Percentiles rank a stretch among this genome's conserved stretches.
phyloP scores from a whole-genome alignment of 1,140 invertebrate genomes.

The Heliconius melpomene region DNA sequence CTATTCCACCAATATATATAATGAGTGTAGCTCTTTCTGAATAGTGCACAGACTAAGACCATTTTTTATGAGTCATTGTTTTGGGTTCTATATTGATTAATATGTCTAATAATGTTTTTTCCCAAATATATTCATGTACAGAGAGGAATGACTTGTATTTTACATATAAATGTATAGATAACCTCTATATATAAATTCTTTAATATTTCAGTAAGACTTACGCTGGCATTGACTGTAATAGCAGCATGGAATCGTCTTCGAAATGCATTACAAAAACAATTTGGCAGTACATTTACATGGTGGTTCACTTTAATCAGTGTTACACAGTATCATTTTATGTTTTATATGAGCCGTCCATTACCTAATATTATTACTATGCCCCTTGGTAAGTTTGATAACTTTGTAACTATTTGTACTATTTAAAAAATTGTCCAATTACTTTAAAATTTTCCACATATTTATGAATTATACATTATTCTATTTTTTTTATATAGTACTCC shows the following conservation, averaged over 20 bases:
- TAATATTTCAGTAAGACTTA: slow-evolving; percentile 88
- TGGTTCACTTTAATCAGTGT: slow-evolving; percentile 94
- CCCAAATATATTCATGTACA: background rate
- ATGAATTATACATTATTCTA: background rate
- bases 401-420: background rate
- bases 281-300: slow-evolving; percentile 88
- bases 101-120: background rate
- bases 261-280: slow-evolving; percentile 86
- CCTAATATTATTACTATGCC: slow-evolving; percentile 98
- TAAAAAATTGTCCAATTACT: background rate
- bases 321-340: slow-evolving; percentile 99
- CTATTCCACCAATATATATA: no score
- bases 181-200: background rate
- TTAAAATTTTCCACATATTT: background rate
- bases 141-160: no score
- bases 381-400: slow-evolving; percentile 85
- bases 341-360: slow-evolving; percentile 95
- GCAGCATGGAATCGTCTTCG: slow-evolving; percentile 87
- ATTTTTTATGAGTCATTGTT: no score
- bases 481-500: slow-evolving; percentile 86
- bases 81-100: background rate
- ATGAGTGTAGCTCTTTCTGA: no score
- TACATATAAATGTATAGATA: no score
- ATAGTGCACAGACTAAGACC: no score
- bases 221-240: slow-evolving; percentile 89